Conservation (phyloP, 1,140 invertebrate species). For the Leguminivora glycinivorella region DNA sequence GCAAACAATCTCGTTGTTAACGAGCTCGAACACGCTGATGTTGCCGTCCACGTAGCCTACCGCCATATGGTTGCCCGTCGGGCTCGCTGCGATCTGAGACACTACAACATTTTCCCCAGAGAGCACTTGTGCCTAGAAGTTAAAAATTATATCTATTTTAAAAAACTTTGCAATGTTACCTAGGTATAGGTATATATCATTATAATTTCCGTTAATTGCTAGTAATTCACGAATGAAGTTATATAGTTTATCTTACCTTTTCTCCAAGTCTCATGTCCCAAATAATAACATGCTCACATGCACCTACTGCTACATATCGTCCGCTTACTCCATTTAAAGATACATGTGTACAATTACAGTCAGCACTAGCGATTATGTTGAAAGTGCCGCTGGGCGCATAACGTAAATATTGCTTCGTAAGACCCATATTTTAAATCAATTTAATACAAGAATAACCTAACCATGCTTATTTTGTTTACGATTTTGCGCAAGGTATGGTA, state of each 20-base stretch:
- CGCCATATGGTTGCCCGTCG: slow-evolving; percentile 88
- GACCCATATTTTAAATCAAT: slow-evolving; percentile 85
- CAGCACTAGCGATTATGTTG: slow-evolving; percentile 90
- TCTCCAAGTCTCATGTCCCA: slow-evolving; percentile 96
- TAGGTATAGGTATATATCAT: neutral
- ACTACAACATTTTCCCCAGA: slow-evolving; percentile 89
- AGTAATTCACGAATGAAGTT: slow-evolving; percentile 12
- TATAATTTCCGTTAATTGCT: neutral
- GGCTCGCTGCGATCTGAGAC: slow-evolving; percentile 85
- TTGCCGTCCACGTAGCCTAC: slow-evolving; percentile 95
- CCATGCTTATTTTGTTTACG: slow-evolving; percentile 17
- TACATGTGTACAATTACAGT: slow-evolving; percentile 90
- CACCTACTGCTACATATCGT: slow-evolving; percentile 91
- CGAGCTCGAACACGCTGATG: slow-evolving; percentile 89
- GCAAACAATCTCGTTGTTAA: slow-evolving; percentile 84
- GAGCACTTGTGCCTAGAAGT: slow-evolving; percentile 83
- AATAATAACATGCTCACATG: slow-evolving; percentile 94
- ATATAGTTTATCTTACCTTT: slow-evolving; percentile 82
- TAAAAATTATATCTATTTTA: slow-evolving; percentile 10
- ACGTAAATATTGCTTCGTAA: slow-evolving; percentile 97
- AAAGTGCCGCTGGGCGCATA: slow-evolving; percentile 90
- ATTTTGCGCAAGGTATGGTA: neutral
- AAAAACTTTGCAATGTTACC: slow-evolving; percentile 13
- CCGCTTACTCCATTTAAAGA: slow-evolving; percentile 86
- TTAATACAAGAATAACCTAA: slow-evolving; percentile 29